Evolutionary conservation across 2,113 vertebrate species (phyloP), one percentile per base, ranked within the genome.

Genomic region (Amphiprion ocellaris): DNA sequence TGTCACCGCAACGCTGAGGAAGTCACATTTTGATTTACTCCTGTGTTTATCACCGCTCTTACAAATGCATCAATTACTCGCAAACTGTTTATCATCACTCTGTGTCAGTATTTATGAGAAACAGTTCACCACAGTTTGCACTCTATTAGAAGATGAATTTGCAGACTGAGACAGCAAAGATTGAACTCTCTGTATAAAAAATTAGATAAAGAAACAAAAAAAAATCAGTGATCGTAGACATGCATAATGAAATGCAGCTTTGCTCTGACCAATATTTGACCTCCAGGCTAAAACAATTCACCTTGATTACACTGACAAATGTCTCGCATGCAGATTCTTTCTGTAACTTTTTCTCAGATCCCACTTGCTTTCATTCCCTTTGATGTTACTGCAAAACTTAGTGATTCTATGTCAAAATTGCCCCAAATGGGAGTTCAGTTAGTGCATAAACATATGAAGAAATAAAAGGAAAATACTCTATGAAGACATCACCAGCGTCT

Each of bases 141-240:
- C 41, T 52, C 50, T 24, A 50, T 66, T 82, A 69, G 68, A 80
- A 62, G n/a, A 56, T 44, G 19, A 63, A 53, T 49, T 65, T 59
- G 44, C 33, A 39, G 9, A 37, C 10, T 19, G 16, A 52, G 19
- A 55, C 7, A 46, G 69, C 14, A 66, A 61, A 46, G 26, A 72
- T 0, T 30, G 56, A 44, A 56, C 23, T 70, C 17, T 33, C 5
- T 50, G 4, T n/a, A 55, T n/a, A 46, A 5, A 1, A 77, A 67
- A 71, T 52, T 67, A 62, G 54, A 74, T 15, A 9, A 19, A 2
- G 2, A 65, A 59, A 24, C 58, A 76, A 60, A 47, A 67, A 49
- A 10, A 53, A 56, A 50, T 44, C 4, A 41, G 10, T 0, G 50
- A 44, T 1, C 30, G 19, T 11, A 56, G 64, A 59, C 17, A 28